phyloP scores from a whole-genome alignment of 2,797 vertebrate species.

The Philypnodon macrostomus region DNA sequence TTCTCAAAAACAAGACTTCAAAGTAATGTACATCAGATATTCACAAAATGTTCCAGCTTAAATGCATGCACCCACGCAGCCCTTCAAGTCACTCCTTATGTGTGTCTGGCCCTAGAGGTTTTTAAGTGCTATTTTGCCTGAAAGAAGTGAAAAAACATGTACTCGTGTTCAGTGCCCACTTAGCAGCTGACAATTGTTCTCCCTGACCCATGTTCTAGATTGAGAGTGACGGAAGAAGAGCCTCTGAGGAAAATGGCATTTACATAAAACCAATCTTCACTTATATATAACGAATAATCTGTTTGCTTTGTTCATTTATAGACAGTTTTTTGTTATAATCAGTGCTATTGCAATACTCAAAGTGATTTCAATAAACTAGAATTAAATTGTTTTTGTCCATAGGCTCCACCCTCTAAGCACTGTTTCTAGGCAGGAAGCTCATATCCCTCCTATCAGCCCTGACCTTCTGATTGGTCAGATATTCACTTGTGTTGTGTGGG shows the following conservation, averaged over 20 bases:
- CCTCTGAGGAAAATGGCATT: conserved; percentile 31
- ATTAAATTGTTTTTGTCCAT: neutral
- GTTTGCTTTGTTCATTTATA: too few species aligned
- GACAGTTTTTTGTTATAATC: too few species aligned
- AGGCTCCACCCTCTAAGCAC: neutral
- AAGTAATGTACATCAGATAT: neutral
- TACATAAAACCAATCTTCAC: conserved; percentile 27
- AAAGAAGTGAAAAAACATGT: conserved; percentile 3
- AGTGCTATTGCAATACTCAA: too few species aligned
- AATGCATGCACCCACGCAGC: conserved; percentile 4
- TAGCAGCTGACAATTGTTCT: conserved; percentile 44
- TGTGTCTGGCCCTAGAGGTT: conserved; percentile 32
- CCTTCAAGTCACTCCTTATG: conserved; percentile 4
- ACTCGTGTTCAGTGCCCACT: conserved; percentile 19
- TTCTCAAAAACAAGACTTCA: neutral
- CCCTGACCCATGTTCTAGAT: conserved; percentile 41
- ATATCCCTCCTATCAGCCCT: neutral
- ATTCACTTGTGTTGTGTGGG: neutral
- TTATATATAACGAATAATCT: too few species aligned
- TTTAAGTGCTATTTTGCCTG: conserved; percentile 27
- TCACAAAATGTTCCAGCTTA: conserved; percentile 9
- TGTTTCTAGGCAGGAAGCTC: conserved; percentile 5
- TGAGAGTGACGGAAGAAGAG: conserved; percentile 15
- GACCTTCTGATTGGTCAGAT: neutral
- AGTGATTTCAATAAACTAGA: neutral